Percentiles rank a stretch among this genome's conserved stretches.
phyloP scores from a whole-genome alignment of 2,113 vertebrate genomes.

The Cynoglossus semilaevis region DNA sequence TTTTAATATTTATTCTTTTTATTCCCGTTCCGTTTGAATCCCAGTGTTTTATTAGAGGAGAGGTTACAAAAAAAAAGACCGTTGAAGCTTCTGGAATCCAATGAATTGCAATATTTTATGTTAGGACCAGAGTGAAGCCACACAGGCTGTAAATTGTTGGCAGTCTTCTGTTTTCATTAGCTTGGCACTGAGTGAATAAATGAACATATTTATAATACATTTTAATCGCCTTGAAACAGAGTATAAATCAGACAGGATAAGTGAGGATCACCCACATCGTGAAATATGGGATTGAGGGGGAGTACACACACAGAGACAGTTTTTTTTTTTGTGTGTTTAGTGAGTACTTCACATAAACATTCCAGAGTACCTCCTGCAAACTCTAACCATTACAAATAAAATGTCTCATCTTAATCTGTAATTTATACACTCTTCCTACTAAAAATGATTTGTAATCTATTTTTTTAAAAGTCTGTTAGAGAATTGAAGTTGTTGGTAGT shows the following conservation, averaged over 20 bases:
- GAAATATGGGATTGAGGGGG: slow-evolving; percentile 11
- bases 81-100: background rate
- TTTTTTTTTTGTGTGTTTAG: no score
- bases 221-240: slow-evolving; percentile 39
- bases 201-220: slow-evolving; percentile 18
- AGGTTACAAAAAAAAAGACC: background rate
- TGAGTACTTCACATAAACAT: no score
- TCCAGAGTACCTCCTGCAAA: no score
- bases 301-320: slow-evolving; percentile 4
- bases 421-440: no score
- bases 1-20: background rate
- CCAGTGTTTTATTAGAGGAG: background rate
- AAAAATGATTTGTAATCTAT: no score
- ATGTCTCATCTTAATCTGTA: no score
- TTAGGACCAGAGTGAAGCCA: background rate
- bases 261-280: slow-evolving; percentile 17
- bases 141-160: slow-evolving; percentile 1
- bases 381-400: no score
- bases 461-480: no score
- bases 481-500: no score
- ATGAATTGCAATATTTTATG: background rate
- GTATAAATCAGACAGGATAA: slow-evolving; percentile 35
- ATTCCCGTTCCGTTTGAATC: background rate
- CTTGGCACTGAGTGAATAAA: slow-evolving; percentile 37
- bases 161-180: slow-evolving; percentile 24